A percentile compares a stretch with the other conserved stretches of the same genome.
Evolutionary conservation across 2,888 invertebrate genomes (phyloP).

Genomic region (Coleophora deauratella): DNA sequence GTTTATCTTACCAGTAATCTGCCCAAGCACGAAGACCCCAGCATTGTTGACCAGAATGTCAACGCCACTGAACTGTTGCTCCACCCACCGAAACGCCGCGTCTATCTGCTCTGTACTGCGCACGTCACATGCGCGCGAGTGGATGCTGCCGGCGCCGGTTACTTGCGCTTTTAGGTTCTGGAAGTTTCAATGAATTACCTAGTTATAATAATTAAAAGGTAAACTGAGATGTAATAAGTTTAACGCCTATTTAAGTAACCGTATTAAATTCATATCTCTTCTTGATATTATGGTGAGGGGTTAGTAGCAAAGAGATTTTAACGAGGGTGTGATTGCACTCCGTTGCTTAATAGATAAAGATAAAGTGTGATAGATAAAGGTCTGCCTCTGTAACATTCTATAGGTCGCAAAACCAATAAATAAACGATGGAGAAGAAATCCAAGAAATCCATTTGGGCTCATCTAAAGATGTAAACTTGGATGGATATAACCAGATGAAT

Average conservation of each 20-base stretch:
- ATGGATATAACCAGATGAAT: too few relatives aligned
- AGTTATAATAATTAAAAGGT: slow-evolving; percentile 1
- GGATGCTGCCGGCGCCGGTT: slow-evolving; percentile 24
- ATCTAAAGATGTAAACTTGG: too few relatives aligned
- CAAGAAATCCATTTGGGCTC: too few relatives aligned
- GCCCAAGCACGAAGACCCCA: slow-evolving; percentile 26
- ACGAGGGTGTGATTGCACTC: too few relatives aligned
- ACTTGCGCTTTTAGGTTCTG: slow-evolving; percentile 25
- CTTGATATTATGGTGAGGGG: too few relatives aligned
- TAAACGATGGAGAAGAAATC: too few relatives aligned
- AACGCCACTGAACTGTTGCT: slow-evolving; percentile 28
- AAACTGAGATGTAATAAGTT: slow-evolving; percentile 1
- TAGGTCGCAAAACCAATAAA: too few relatives aligned
- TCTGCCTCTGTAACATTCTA: too few relatives aligned
- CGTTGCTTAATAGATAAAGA: too few relatives aligned
- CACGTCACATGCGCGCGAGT: slow-evolving; percentile 33
- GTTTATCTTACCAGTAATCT: slow-evolving; percentile 30
- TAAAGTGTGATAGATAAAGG: too few relatives aligned
- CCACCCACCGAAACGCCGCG: slow-evolving; percentile 32
- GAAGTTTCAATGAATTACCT: not conserved
- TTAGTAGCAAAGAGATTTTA: too few relatives aligned
- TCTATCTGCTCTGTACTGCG: slow-evolving; percentile 28
- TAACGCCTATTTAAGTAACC: not conserved
- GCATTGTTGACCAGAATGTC: slow-evolving; percentile 48
- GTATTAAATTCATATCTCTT: not conserved